Evolutionary conservation across 2,797 vertebrate species (phyloP), one percentile per base, ranked within the genome.

Genomic region (Adelosebastes latens): DNA sequence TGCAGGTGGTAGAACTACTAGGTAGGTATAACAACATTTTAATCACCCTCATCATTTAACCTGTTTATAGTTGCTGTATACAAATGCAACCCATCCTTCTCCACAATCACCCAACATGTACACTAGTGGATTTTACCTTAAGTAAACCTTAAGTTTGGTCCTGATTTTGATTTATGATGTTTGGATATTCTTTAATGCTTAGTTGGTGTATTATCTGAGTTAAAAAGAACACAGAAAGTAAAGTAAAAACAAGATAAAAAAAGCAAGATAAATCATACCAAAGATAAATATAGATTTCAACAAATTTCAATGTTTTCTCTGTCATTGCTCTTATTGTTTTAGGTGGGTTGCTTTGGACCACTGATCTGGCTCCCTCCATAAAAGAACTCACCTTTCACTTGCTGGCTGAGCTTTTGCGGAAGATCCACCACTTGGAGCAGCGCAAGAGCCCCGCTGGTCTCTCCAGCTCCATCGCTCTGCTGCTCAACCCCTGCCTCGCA

Each of bases 291-390:
- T 6, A 58, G 3, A 39, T 69, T 53, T 64, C 6, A 25, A 79
- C 24, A 66, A 2, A 8, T 46, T 77, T 70, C 12, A 32, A 0
- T 49, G 18, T 53, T 77, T 59, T 78, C 8, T 61, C 6, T 68
- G 4, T 85, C 16, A 5, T 39, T 56, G 18, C 79, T 64, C 11
- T 65, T 60, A 8, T 73, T 62, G 49, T 66, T 85, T 68, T 86
- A 99, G 99, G 98, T 49, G 98, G 97, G 78, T 96, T 99, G 85
- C 95, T 99, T 63, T 99, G 99, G 99, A 98, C 97, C 14, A 99
- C 98, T 0, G 98, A 99, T 94, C 95, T 97, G 93, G 97, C 99
- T 1, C 97, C 97, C 0, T 96, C 96, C 2, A 97, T 99, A 91
- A 99, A 99, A 90, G 99, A 99, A 81, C 94, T 99, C 11, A 91